Evolutionary conservation across 2,113 vertebrate species (phyloP).

Genomic region (Montifringilla adamsi): DNA sequence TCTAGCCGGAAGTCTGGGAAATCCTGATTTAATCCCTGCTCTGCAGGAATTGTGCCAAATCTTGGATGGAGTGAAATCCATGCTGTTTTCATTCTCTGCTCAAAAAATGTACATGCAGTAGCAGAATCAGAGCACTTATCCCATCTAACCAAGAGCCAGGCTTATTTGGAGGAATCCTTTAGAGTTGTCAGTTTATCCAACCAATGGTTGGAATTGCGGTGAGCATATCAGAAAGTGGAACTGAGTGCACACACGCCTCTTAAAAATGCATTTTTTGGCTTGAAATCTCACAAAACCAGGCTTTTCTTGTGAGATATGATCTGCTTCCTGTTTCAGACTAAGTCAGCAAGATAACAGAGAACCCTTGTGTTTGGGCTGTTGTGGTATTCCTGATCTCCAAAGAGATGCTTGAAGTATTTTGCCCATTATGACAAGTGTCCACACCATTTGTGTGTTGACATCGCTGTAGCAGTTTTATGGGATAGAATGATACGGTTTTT

Average conservation of each 20-base stretch:
- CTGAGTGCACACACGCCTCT: not conserved
- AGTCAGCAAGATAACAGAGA: not conserved
- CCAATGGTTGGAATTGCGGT: not conserved
- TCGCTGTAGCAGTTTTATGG: not conserved
- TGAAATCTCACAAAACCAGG: not conserved
- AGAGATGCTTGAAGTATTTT: not conserved
- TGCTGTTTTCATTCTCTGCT: slow-evolving; percentile 30
- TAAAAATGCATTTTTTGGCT: not conserved
- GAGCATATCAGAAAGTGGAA: not conserved
- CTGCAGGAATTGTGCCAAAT: not conserved
- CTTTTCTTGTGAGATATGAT: not conserved
- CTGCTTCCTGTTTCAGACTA: not conserved
- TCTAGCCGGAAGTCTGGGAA: slow-evolving; percentile 9
- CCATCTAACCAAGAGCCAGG: not conserved
- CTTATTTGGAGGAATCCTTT: not conserved
- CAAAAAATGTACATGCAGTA: not conserved
- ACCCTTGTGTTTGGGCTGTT: not conserved
- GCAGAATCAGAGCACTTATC: not conserved
- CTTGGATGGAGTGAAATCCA: not conserved
- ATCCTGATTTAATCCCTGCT: slow-evolving; percentile 24
- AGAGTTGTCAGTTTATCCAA: not conserved
- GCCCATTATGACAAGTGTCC: not conserved
- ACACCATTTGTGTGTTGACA: not conserved
- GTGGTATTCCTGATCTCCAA: not conserved
- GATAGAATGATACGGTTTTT: not conserved